Base-by-base conservation (phyloP, 2,797 vertebrate species). In the Danio aesculapii region DNA sequence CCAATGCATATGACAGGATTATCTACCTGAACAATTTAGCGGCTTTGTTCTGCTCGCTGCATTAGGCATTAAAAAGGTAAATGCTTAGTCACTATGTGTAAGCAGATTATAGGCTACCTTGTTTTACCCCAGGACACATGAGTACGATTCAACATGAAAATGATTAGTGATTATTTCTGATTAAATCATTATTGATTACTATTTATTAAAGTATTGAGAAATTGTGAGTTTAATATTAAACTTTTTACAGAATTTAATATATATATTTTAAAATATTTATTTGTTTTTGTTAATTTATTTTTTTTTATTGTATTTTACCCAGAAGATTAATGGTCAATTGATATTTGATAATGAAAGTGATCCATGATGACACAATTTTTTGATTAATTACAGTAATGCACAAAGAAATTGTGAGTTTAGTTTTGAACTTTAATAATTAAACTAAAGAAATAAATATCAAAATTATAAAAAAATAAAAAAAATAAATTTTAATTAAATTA, bases 1-100 rank as follows among this genome's bases (percentile, higher is more conserved):
- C 76, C 76, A 53, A 78, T 79, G 73, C 53, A 67, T 43, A 50
- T 67, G 68, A 72, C 8, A 72, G 72, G 84, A 88, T 90, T 79
- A 89, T 63, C 63, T 30, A 14, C 52, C 77, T 71, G 68, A 59
- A 81, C 5, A 67, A 67, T 2, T 67, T 49, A 81, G 43, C 8
- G 0, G 6, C 10, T 7, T 69, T 17, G 41, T 21, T 13, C 62
- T 75, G 59, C 17, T 72, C 49, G 47, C 8, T 57, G 68, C 69
- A 64, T 73, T 57, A 47, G 44, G 52, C 30, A 41, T 16, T 81
- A 57, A 19, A 74, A 39, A 59, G 11, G 52, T 49, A 66, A 73
- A 64, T 66, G 70, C 61, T 80, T 73, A 57, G 61, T 80, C 69
- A 73, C 41, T 41, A 44, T 11, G n/a, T 9, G 8, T 61, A 79